Percentiles rank a stretch among this genome's conserved stretches.
Conservation (phyloP, 1,140 invertebrate genomes). For the Drosophila prosaltans region DNA sequence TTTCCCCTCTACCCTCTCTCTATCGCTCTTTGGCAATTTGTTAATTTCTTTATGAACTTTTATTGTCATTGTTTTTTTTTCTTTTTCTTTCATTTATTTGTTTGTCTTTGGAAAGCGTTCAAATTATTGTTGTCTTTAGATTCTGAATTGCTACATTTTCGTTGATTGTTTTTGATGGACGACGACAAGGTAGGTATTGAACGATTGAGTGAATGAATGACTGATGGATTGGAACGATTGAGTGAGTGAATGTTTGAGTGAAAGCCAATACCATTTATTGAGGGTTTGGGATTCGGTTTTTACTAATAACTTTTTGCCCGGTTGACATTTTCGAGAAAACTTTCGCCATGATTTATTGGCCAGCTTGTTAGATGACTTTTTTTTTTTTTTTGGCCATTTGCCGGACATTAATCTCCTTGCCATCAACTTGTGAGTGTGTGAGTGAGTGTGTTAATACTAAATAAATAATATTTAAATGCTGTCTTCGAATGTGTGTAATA, state of each 20-base stretch:
- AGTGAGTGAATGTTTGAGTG: conserved; percentile 25
- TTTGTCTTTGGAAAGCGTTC: conserved; percentile 24
- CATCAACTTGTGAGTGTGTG: conserved; percentile 9
- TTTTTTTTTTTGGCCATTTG: conserved; percentile 26
- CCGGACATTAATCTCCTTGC: conserved; percentile 9
- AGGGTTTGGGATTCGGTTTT: conserved; percentile 38
- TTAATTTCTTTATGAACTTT: conserved; percentile 80
- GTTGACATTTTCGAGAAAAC: conserved; percentile 61
- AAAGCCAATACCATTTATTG: conserved; percentile 52
- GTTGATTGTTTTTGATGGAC: conserved; percentile 51
- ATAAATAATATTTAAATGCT: conserved; percentile 73
- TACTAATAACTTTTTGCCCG: conserved; percentile 39
- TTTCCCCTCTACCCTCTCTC: conserved; percentile 18
- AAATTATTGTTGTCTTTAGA: conserved; percentile 37
- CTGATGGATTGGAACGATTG: not conserved
- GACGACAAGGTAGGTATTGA: conserved; percentile 21
- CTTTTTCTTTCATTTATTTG: conserved; percentile 15
- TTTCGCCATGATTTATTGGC: conserved; percentile 78
- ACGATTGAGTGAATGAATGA: not conserved
- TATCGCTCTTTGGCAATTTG: conserved; percentile 47
- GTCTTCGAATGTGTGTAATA: conserved; percentile 14
- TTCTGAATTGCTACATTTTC: conserved; percentile 64
- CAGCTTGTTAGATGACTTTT: conserved; percentile 53
- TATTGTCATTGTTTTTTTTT: conserved; percentile 58
- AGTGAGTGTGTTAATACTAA: conserved; percentile 33